Evolutionary conservation across 2,113 vertebrate genomes (phyloP), one percentile per base, ranked within the genome.

Genomic region (Pituophis catenifer): DNA sequence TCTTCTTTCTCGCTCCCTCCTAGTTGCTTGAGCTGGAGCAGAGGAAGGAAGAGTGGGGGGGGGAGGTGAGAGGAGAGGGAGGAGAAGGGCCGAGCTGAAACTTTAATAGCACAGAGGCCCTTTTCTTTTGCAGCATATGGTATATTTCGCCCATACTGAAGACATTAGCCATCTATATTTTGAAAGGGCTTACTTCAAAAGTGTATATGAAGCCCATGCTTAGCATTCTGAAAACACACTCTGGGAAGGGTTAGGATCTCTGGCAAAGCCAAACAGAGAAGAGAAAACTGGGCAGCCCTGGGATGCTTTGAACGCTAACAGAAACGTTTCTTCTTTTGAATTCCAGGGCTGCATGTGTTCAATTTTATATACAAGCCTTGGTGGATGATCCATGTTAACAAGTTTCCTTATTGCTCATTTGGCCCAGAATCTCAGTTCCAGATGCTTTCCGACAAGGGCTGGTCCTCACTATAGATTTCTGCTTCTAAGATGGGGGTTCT

Each of bases 141-240:
- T 97, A 98, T 98, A 98, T 98, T 98, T 98, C 97, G 97, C 98
- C 98, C 98, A 98, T 98, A 95, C 98, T 98, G 98, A 98, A 98
- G 97, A 98, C 98, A 98, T 98, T 98, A 98, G 97, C 97, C 97
- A 97, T 97, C 97, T 97, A 98, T 98, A 97, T 97, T 96, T 97
- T 97, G 96, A 96, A 95, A 97, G 97, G 59, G n/a, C 96, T 95
- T 1, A 0, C 96, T 95, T 96, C 92, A 93, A 95, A 96, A 93
- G 75, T 95, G 94, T 96, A 97, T 97, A 97, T 95, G 8, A 59
- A 93, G 96, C 95, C 96, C 93, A 91, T 95, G 75, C 15, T 94
- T 52, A 7, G 11, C 95, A 94, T 94, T 92, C 81, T 1, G 95
- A 96, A 96, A 95, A 96, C 0, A 96, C 70, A 75, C 90, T 10